These are phyloP conservation scores for Dryobotodes eremita DNA, from an alignment of 2,888 invertebrate genomes.

Conservation along the genomic window DNA sequence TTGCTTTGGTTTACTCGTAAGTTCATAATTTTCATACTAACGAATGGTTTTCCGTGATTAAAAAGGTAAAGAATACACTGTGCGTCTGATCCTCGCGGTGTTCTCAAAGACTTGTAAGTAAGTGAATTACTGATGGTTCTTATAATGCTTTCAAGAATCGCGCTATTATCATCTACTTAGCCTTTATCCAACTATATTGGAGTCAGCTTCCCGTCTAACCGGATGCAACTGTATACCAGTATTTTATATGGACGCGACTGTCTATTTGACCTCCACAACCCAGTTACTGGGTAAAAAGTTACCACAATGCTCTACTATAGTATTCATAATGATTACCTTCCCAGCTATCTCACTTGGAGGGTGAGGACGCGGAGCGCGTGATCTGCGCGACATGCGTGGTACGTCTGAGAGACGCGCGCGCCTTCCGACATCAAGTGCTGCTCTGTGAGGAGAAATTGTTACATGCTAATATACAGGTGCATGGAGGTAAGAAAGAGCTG, in stretches of 20 bases:
- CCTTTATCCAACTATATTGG: background rate
- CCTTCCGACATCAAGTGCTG: conserved; percentile 78
- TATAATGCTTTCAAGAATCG: too few species aligned
- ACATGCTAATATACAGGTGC: conserved; percentile 70
- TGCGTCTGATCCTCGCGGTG: background rate
- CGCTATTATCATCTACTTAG: background rate
- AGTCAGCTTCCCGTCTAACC: background rate
- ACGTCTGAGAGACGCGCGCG: conserved; percentile 76
- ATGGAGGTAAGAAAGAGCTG: conserved; percentile 48
- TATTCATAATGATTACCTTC: conserved; percentile 8
- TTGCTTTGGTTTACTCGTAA: conserved; percentile 84
- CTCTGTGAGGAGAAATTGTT: conserved; percentile 77
- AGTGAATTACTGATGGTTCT: too few species aligned
- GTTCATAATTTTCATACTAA: conserved; percentile 47
- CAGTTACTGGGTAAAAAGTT: too few species aligned
- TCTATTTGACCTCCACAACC: background rate
- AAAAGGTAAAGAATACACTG: background rate
- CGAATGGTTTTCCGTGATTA: too few species aligned
- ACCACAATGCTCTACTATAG: background rate
- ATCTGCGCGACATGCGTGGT: conserved; percentile 82
- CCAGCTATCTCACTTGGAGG: conserved; percentile 80
- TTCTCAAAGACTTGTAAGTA: too few species aligned
- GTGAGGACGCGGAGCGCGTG: conserved; percentile 72
- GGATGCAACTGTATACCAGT: background rate
- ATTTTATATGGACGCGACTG: background rate